Base-by-base conservation (phyloP, 2,888 invertebrate species). In the Seira ritae region DNA sequence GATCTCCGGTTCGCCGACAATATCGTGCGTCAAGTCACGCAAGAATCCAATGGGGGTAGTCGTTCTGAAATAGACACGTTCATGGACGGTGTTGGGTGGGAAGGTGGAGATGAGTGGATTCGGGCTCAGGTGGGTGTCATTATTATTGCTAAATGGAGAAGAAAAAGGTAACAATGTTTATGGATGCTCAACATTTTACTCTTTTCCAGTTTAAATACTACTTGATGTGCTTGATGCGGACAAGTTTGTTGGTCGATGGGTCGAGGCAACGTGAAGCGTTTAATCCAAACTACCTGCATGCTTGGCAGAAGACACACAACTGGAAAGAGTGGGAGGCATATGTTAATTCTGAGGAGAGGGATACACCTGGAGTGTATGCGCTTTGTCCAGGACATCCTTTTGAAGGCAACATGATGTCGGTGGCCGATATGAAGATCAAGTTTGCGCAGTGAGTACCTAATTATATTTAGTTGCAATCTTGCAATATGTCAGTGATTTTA, bases 101-200 rank as follows among this genome's bases (percentile, higher is more conserved):
- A 96, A 91, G 99, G 99, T 71, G 97, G 98, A 23, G 98, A 99
- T 90, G 95, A 96, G 88, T 99, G 99, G 99, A 95, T 99, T 86
- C 93, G 99, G 87, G 95, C 97, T 74, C 98, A 99, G 91, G n/a
- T n/a, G n/a, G n/a, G n/a, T n/a, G n/a, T n/a, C n/a, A n/a, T 98
- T 98, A 96, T 72, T 97, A 97, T 90, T 92, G n/a, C 17, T 84
- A 46, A 65, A n/a, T n/a, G n/a, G n/a, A n/a, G n/a, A n/a, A n/a
- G n/a, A n/a, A n/a, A n/a, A n/a, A n/a, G n/a, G n/a, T n/a, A n/a
- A n/a, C n/a, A n/a, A n/a, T n/a, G n/a, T n/a, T n/a, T n/a, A n/a
- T n/a, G n/a, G n/a, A n/a, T n/a, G n/a, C n/a, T n/a, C n/a, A n/a
- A n/a, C n/a, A n/a, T n/a, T n/a, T n/a, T n/a, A n/a, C n/a, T n/a